phyloP scores from a whole-genome alignment of 2,797 vertebrate species.

The Tragopan temminckii region DNA sequence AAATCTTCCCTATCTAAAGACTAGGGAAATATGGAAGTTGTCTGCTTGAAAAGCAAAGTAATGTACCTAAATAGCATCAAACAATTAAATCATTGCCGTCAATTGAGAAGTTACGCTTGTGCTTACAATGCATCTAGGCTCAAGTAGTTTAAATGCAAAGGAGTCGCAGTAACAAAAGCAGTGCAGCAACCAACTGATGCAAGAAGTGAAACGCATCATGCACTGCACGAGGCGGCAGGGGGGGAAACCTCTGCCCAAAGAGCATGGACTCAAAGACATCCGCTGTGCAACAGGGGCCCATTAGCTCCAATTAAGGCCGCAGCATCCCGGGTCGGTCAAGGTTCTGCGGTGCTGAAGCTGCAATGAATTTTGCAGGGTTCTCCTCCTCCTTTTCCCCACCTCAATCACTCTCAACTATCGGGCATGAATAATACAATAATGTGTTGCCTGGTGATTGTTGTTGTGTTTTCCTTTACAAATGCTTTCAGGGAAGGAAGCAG shows the following conservation, averaged over 20 bases:
- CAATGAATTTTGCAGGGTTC: slow-evolving; percentile 12
- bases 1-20: neutral
- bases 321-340: neutral
- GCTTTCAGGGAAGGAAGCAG: neutral
- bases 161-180: neutral
- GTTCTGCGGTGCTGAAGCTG: neutral
- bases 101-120: neutral
- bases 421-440: slow-evolving; percentile 52
- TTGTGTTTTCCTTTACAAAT: slow-evolving; percentile 26
- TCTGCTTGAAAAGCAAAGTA: neutral
- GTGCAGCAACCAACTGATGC: neutral
- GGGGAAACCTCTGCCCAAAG: neutral
- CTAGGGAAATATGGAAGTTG: neutral
- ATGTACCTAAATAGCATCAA: neutral
- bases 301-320: neutral
- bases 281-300: neutral
- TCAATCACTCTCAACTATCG: slow-evolving; percentile 22
- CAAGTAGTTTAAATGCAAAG: neutral
- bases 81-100: neutral
- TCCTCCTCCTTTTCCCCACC: neutral
- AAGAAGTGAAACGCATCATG: rapidly evolving
- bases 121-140: rapidly evolving
- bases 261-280: neutral
- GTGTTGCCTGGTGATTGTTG: slow-evolving; percentile 58
- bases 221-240: rapidly evolving